Evolutionary conservation across 1,140 invertebrate genomes (phyloP), one percentile per base, ranked within the genome.

Genomic region (Panagrolaimus sp.): DNA sequence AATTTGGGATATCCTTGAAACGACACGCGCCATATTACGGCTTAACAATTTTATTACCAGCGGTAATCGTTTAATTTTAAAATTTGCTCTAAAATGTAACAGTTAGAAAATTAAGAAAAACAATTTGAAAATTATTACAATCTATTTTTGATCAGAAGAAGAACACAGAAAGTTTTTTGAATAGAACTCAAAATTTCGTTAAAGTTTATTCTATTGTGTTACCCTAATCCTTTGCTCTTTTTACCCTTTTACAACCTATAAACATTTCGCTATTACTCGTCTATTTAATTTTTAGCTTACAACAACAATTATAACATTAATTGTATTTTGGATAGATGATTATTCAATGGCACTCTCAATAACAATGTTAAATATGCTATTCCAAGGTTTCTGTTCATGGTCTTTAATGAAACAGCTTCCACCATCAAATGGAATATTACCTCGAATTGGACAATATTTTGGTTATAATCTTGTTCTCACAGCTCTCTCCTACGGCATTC

Each of bases 1-100:
- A 80, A 65, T 80, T 80, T 67, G 79, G 79, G 63, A 67, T 80
- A 14, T 47, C 48, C 16, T 70, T 80, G 27, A 73, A 77, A 44
- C 70, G 79, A 13, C 79, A 80, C 53, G 75, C 73, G 5, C 79
- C 79, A 0, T 80, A 80, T 51, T 73, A 73, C 63, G 47, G 66
- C 1, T 27, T 80, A 13, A 82, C 72, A n/a, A 44, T 82, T 16
- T 47, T 80, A 9, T 11, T 74, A 23, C 79, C 79, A n/a, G 74
- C 66, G 64, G 79, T 80, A 53, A 71, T 72, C n/a, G n/a, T n/a
- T 64, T 64, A n/a, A 16, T 20, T 20, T 44, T 53, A 11, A 9
- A 23, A 23, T 23, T n/a, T 4, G 2, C 9, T 3, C 20, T 16
- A 5, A 4, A 48, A 9, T 48, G 5, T 48, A 4, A 48, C 2